Conservation (phyloP, 2,888 invertebrate species). For the Lypha dubia region DNA sequence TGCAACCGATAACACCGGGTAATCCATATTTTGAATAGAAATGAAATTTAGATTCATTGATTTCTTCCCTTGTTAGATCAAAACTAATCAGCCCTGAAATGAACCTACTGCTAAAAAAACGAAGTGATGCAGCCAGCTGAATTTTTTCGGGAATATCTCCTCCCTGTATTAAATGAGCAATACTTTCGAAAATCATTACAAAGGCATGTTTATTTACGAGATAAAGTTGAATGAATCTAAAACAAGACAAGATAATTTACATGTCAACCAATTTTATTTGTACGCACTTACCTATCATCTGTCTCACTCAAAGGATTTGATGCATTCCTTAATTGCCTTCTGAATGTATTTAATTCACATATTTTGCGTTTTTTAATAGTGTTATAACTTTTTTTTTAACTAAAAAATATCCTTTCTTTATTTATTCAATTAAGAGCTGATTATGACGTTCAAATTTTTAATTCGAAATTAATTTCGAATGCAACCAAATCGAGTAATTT, state of each 20-base stretch:
- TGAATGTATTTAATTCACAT: neutral
- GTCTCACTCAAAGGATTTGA: slow-evolving; percentile 10
- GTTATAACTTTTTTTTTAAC: neutral
- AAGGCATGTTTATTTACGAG: too few species aligned
- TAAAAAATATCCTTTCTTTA: neutral
- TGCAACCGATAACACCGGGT: too few species aligned
- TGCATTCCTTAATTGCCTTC: slow-evolving; percentile 7
- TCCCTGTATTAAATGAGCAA: too few species aligned
- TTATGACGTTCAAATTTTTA: slow-evolving; percentile 1
- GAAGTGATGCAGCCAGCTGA: slow-evolving; percentile 7
- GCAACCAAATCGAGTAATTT: neutral
- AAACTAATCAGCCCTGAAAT: slow-evolving; percentile 18
- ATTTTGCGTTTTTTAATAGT: slow-evolving; percentile 1
- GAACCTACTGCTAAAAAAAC: slow-evolving; percentile 10
- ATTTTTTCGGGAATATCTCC: neutral
- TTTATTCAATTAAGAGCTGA: slow-evolving; percentile 16
- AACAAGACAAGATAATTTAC: too few species aligned
- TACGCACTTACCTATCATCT: neutral
- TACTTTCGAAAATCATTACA: too few species aligned
- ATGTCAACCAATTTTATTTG: neutral
- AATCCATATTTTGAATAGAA: too few species aligned
- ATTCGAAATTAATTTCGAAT: neutral
- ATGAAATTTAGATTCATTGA: neutral
- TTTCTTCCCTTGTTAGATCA: neutral
- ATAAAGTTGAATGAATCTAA: too few species aligned